phyloP scores from a whole-genome alignment of 2,888 invertebrate genomes.

The Serrognathus titanus region DNA sequence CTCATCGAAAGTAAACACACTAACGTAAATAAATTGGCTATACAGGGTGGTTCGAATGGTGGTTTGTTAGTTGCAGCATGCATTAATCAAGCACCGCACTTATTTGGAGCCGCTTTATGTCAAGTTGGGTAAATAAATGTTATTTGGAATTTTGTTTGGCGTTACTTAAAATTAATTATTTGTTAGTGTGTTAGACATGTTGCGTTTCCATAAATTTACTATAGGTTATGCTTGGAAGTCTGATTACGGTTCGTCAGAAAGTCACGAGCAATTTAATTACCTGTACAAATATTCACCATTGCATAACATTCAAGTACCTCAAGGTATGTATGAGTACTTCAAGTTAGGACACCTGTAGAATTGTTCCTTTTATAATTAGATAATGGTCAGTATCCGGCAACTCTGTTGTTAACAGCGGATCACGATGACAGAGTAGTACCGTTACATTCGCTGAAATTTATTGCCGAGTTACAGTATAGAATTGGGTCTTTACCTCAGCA shows the following conservation, averaged over 20 bases:
- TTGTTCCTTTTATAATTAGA: conserved; percentile 27
- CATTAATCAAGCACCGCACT: conserved; percentile 90
- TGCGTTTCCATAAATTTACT: conserved; percentile 96
- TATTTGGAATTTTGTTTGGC: neutral
- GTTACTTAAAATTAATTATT: conserved; percentile 12
- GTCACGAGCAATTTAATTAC: conserved; percentile 81
- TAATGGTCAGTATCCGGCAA: conserved; percentile 79
- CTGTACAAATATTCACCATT: conserved; percentile 87
- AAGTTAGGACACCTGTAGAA: neutral
- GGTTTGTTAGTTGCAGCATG: conserved; percentile 94
- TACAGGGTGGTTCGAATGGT: conserved; percentile 96
- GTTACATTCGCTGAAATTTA: conserved; percentile 92
- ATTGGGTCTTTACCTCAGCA: conserved; percentile 62
- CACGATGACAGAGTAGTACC: conserved; percentile 99
- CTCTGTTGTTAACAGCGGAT: conserved; percentile 91
- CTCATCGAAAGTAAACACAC: conserved; percentile 81
- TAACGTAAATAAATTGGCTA: conserved; percentile 66
- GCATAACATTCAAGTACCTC: conserved; percentile 80
- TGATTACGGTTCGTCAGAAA: conserved; percentile 91
- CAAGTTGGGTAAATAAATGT: conserved; percentile 84
- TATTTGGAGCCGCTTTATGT: conserved; percentile 89
- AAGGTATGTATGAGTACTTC: conserved; percentile 42
- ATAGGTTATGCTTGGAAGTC: conserved; percentile 96
- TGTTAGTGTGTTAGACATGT: conserved; percentile 91
- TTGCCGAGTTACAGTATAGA: conserved; percentile 82